Base-by-base conservation (phyloP, 1,140 invertebrate species). In the Eriocheir sinensis region DNA sequence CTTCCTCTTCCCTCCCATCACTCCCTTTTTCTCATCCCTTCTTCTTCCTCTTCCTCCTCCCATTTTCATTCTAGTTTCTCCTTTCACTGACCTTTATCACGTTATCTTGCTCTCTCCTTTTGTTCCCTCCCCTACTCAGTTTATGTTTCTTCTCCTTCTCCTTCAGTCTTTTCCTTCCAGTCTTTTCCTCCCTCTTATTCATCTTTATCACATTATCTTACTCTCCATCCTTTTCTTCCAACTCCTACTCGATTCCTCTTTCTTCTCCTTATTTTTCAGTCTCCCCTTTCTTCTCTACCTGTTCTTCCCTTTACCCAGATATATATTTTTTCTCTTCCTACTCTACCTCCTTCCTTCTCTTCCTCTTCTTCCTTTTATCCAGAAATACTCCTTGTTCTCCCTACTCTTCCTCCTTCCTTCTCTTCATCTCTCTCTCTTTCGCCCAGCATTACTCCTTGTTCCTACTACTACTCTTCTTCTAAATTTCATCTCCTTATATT, bases 271-370 rank as follows among this genome's bases (percentile, higher is more conserved):
- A n/a, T n/a, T n/a, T n/a, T n/a, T n/a, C n/a, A n/a, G 36, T 30
- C 36, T 27, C 2, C 30, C 21, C 86, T 36, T 30, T 32, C 85
- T 44, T 38, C 30, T 41, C 40, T 3, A 27, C 36, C 34, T 44
- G 3, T 38, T 12, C 12, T 38, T 89, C 3, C 36, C 36, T n/a
- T n/a, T n/a, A n/a, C n/a, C n/a, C n/a, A n/a, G n/a, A 27, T 21
- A 41, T 89, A 44, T 89, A 9, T 17, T 41, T 32, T 17, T 41
- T 9, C 60, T 34, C 53, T 27, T 80, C 30, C 34, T 27, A 27
- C 48, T 80, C 91, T 21, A 8, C 36, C 72, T 92, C 91, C 53
- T 8, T 88, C 86, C 41, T 34, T 32, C 40, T 86, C 83, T 40
- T 90, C 89, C 44, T 53, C 44, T 40, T 48, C 44, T 32, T 44